Evolutionary conservation across 2,113 vertebrate species (phyloP).

Genomic region (Protobothrops flavoviridis): DNA sequence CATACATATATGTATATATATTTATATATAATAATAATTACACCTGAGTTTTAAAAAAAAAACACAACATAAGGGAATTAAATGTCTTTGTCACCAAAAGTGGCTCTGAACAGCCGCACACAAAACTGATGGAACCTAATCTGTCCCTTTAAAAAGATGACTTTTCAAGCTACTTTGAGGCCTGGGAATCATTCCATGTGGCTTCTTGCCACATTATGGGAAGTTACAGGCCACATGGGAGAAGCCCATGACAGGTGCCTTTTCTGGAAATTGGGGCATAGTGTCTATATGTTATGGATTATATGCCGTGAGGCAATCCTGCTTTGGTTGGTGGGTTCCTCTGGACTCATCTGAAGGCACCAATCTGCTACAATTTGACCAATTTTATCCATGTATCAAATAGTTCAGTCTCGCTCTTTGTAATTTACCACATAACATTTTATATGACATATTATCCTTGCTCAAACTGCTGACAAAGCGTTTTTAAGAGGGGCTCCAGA

Average conservation of each 20-base stretch:
- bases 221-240: not conserved
- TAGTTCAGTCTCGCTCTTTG: not conserved
- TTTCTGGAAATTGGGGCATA: not conserved
- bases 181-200: not conserved
- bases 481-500: not conserved
- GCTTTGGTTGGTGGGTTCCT: not conserved
- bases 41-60: conserved; percentile 75
- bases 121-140: conserved; percentile 60
- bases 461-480: not conserved
- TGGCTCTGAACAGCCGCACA: conserved; percentile 64
- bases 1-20: conserved; percentile 65
- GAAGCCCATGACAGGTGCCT: not conserved
- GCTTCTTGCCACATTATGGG: not conserved
- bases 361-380: not conserved
- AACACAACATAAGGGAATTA: conserved; percentile 72
- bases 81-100: conserved; percentile 64
- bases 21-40: conserved; percentile 73
- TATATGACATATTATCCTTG: not conserved
- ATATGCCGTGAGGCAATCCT: not conserved
- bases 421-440: not conserved
- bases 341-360: not conserved
- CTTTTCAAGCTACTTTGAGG: not conserved
- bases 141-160: not conserved
- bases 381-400: not conserved
- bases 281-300: not conserved